Percentiles rank a stretch among this genome's conserved stretches.
Conservation (phyloP, 23 tunicate genomes). For the Trididemnum nubilum region DNA sequence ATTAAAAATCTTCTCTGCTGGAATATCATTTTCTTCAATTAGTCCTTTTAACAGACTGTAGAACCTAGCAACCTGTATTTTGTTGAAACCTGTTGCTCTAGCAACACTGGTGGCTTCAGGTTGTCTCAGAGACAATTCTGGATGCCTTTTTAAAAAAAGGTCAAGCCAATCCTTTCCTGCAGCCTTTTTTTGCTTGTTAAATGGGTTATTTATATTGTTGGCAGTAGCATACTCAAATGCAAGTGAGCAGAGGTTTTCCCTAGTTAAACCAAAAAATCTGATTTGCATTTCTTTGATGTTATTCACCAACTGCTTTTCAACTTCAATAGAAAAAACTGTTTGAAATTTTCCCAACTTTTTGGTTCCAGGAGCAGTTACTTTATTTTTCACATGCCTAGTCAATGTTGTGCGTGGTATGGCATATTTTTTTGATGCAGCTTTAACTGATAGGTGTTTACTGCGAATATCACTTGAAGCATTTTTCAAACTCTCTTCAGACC, state of each 20-base stretch:
- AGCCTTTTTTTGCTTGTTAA: slow-evolving; percentile 3
- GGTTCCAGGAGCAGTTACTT: slow-evolving; percentile 18
- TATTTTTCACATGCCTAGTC: slow-evolving; percentile 15
- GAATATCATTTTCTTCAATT: not conserved
- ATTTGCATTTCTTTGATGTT: slow-evolving; percentile 20
- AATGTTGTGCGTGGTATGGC: slow-evolving; percentile 26
- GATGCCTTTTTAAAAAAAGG: slow-evolving; percentile 34
- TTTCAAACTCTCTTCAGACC: slow-evolving; percentile 6
- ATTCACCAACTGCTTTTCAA: slow-evolving; percentile 28
- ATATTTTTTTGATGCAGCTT: slow-evolving; percentile 19
- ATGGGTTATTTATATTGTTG: slow-evolving; percentile 10
- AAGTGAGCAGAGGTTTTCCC: not conserved
- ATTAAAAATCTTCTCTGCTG: slow-evolving; percentile 34
- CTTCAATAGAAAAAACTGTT: slow-evolving; percentile 16
- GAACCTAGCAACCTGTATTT: slow-evolving; percentile 20
- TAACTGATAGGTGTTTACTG: not conserved
- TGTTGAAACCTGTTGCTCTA: slow-evolving; percentile 46
- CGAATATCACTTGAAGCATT: slow-evolving; percentile 11
- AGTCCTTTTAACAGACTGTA: slow-evolving; percentile 19
- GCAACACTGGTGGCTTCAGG: slow-evolving; percentile 51
- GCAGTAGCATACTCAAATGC: slow-evolving; percentile 33
- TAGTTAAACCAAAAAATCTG: slow-evolving; percentile 38
- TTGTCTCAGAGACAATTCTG: slow-evolving; percentile 25
- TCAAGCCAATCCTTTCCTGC: slow-evolving; percentile 32
- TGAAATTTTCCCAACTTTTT: slow-evolving; percentile 5